A percentile compares a stretch with the other conserved stretches of the same genome.
Conservation (phyloP, 2,888 invertebrate genomes). For the Drepanosiphum platanoidis region DNA sequence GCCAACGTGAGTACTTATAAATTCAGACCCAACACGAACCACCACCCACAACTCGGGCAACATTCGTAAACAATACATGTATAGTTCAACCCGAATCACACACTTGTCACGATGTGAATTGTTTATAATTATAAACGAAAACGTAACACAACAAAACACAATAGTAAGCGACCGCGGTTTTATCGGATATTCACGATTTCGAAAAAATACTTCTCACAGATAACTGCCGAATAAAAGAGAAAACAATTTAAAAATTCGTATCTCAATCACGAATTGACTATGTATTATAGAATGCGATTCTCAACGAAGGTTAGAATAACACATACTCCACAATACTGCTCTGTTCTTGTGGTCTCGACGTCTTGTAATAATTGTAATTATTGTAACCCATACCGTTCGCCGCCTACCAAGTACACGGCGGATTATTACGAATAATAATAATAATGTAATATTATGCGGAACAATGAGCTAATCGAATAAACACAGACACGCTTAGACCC, state of each 20-base stretch:
- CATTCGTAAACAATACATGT: neutral
- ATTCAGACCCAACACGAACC: too few relatives aligned
- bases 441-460: neutral
- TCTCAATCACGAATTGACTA: neutral
- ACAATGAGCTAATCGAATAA: neutral
- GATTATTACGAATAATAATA: neutral
- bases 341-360: too few relatives aligned
- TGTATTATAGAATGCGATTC: too few relatives aligned
- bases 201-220: slow-evolving; percentile 4
- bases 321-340: too few relatives aligned
- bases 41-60: neutral
- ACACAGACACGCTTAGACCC: too few relatives aligned
- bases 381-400: neutral
- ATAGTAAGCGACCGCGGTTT: neutral
- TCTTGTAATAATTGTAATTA: neutral
- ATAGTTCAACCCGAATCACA: neutral
- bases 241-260: neutral
- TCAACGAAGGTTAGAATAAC: too few relatives aligned
- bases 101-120: neutral
- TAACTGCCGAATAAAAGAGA: neutral
- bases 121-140: slow-evolving; percentile 2
- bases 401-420: neutral
- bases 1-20: neutral
- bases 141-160: neutral
- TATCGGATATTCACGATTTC: neutral